phyloP scores from a whole-genome alignment of 2,113 vertebrate species.

The Microtus oregoni region DNA sequence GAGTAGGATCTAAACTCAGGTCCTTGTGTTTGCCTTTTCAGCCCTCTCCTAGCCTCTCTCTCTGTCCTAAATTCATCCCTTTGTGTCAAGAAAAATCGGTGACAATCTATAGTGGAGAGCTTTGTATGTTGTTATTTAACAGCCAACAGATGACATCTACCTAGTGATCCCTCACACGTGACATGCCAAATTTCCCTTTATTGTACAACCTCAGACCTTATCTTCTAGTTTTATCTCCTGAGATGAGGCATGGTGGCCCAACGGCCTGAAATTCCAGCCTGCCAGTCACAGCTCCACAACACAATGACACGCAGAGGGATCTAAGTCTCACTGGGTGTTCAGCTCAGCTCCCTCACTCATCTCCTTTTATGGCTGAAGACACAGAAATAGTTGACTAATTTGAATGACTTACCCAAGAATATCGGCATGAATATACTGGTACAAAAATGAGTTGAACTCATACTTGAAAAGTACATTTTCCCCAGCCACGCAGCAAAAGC shows the following conservation, averaged over 20 bases:
- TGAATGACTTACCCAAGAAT: constrained; percentile 66
- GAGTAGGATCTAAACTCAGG: neutral
- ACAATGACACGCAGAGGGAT: neutral
- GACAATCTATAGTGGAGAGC: neutral
- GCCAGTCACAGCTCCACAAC: constrained; percentile 42
- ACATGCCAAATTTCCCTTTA: neutral
- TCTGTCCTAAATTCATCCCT: neutral
- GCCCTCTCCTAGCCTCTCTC: neutral
- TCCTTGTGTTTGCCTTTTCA: neutral
- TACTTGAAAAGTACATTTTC: constrained; percentile 60
- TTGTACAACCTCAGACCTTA: constrained; percentile 19
- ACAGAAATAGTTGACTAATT: constrained; percentile 69
- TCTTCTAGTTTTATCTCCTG: neutral
- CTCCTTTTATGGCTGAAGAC: constrained; percentile 67
- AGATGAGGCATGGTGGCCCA: neutral
- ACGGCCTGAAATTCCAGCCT: neutral
- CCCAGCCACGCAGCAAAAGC: constrained; percentile 34
- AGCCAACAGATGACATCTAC: constrained; percentile 24
- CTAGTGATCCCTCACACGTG: neutral
- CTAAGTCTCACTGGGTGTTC: constrained; percentile 41
- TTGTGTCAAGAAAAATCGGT: constrained; percentile 6
- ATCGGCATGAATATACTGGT: constrained; percentile 54
- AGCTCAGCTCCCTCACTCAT: constrained; percentile 50
- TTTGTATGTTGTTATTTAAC: constrained; percentile 43
- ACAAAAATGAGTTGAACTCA: constrained; percentile 57